Conservation (phyloP, 2,888 invertebrate species). For the Gastracanthus pulcherrimus region DNA sequence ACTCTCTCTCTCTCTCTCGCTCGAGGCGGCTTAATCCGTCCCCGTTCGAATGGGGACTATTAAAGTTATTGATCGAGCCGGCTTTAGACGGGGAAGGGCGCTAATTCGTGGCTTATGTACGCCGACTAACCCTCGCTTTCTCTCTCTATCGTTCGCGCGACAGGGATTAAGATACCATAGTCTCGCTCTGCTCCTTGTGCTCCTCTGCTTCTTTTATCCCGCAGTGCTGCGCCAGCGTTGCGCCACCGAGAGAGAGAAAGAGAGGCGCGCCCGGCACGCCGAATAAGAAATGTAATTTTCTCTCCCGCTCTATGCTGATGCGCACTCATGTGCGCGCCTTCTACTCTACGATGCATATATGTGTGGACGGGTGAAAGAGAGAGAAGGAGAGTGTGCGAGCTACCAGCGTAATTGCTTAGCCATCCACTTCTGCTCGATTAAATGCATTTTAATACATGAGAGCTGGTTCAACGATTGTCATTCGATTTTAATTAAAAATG, state of each 20-base stretch:
- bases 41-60: conserved; percentile 46
- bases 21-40: conserved; percentile 43
- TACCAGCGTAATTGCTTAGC: conserved; percentile 44
- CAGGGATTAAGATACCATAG: conserved; percentile 43
- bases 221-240: background rate
- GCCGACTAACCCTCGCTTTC: conserved; percentile 32
- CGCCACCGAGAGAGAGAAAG: too few relatives aligned
- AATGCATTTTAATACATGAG: conserved; percentile 37
- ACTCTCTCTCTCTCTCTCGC: background rate
- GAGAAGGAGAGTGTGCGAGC: too few relatives aligned
- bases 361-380: background rate
- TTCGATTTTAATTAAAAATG: conserved; percentile 53
- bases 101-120: conserved; percentile 56
- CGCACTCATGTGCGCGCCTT: background rate
- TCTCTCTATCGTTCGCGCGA: conserved; percentile 10
- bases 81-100: conserved; percentile 48
- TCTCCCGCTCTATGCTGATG: background rate
- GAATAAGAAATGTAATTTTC: conserved; percentile 56
- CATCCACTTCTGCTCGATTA: conserved; percentile 49
- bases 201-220: background rate
- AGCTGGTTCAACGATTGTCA: background rate
- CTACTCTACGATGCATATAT: too few relatives aligned
- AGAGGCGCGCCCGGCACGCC: background rate
- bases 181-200: background rate
- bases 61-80: conserved; percentile 55